Base-by-base conservation (phyloP, 92 coral and sea anemone species). In the Pocillopora meandrina region DNA sequence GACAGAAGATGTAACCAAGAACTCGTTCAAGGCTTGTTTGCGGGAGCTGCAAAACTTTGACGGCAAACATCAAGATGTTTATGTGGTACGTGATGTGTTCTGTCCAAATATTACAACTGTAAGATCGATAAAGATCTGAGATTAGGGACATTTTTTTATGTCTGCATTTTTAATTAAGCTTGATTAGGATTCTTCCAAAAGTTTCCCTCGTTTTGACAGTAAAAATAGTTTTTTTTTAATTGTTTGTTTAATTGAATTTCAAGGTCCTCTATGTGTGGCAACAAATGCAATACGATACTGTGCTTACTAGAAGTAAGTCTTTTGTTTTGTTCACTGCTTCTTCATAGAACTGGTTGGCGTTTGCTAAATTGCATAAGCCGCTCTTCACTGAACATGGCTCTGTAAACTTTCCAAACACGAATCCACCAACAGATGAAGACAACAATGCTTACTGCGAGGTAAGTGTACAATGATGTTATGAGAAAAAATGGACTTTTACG, bases 361-460 rank as follows among this genome's bases (percentile, higher is more conserved):
- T 93, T 74, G 93, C 85, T 65, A 47, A 52, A 11, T 90, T 93
- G 2, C 88, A 93, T 62, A 87, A 80, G 15, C 95, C 95, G 5
- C 58, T 90, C 23, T 92, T 92, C 76, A 76, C 87, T 52, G 95
- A 92, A 81, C 90, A 90, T 61, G 96, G 93, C 35, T 80, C 86
- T n/a, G 87, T 65, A 10, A 17, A 80, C 70, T 90, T 93, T 64
- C 9, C 72, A 68, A 68, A 33, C 20, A 68, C 72, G 17, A 68
- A 68, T 47, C 72, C 72, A 12, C 72, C 72, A 68, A 68, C 3
- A 68, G 72, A 68, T 33, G 72, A 68, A 68, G 77, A 79, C 71
- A 93, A 88, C 73, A 90, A 84, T 65, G 96, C 96, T n/a, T 89
- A 87, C 61, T 93, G 96, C 75, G 67, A 90, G 96, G 96, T 93